Base-by-base conservation (phyloP, 2,113 vertebrate genomes). In the Pteropus alecto region DNA sequence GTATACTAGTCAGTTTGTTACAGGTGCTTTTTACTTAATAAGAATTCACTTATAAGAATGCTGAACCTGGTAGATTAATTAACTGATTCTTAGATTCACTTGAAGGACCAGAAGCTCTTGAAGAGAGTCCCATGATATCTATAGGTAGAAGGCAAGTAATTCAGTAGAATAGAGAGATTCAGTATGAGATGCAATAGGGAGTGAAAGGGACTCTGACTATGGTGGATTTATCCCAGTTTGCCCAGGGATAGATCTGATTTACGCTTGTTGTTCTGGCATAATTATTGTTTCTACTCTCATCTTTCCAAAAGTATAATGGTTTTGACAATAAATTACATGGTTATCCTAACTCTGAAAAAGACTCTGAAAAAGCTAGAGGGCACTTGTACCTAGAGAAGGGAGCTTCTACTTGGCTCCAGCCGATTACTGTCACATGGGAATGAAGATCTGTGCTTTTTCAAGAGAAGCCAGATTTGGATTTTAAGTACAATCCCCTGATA, bases 11-110 rank as follows among this genome's bases (percentile, higher is more conserved):
- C 65, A 93, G 56, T 77, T 94, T 93, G 96, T 93, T 93, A 90
- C 19, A 88, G 58, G 30, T 82, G 48, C 73, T 71, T 92, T 83
- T 93, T 91, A 93, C 60, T 90, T 87, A 87, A 83, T 58, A 71
- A 33, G n/a, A 83, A 96, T 90, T 92, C 41, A 82, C 56, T 79
- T 85, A 67, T 43, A 30, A 85, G 77, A 82, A 90, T 77, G 7
- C 35, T 85, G 48, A 94, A 78, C 51, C 19, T 8, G 58, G 22
- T 81, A 82, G 95, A 78, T 87, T 93, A 95, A 97, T 73, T 82
- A 95, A 93, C 15, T 46, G 46, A 78, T 71, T 89, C 63, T 77
- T 70, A 33, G 70, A 93, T 24, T 92, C 87, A 86, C 22, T 78
- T 24, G 90, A 93, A 77, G 67, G 46, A 65, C 38, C n/a, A 94